Percentiles rank a stretch among this genome's conserved stretches.
Conservation (phyloP, 2,113 vertebrate species). For the Myrmecophaga tridactyla region DNA sequence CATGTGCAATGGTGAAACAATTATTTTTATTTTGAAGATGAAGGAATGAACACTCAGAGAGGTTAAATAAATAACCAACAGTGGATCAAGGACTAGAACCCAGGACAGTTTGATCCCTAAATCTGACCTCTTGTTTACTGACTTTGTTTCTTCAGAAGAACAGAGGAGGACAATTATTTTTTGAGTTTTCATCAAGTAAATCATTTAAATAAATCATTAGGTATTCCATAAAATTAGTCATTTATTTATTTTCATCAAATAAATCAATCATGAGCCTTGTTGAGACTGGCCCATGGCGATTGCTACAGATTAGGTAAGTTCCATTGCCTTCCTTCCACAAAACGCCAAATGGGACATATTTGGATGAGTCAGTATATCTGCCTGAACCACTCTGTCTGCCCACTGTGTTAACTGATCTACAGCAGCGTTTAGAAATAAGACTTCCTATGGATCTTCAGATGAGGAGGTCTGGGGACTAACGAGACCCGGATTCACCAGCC, state of each 20-base stretch:
- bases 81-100: neutral
- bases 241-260: slow-evolving; percentile 29
- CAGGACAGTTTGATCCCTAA: no score
- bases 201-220: neutral
- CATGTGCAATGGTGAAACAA: neutral
- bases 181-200: neutral
- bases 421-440: neutral
- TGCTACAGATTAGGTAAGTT: neutral
- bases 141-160: slow-evolving; percentile 18
- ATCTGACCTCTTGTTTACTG: neutral
- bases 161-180: neutral
- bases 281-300: neutral
- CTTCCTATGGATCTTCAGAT: neutral
- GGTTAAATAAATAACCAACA: neutral
- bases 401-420: neutral
- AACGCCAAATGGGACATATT: neutral
- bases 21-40: neutral
- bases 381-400: neutral
- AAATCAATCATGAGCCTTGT: neutral
- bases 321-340: neutral
- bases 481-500: neutral
- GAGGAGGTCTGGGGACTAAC: neutral
- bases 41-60: neutral
- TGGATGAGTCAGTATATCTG: neutral
- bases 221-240: neutral